phyloP scores from a whole-genome alignment of 2,113 vertebrate species.

The Alethe castanea region DNA sequence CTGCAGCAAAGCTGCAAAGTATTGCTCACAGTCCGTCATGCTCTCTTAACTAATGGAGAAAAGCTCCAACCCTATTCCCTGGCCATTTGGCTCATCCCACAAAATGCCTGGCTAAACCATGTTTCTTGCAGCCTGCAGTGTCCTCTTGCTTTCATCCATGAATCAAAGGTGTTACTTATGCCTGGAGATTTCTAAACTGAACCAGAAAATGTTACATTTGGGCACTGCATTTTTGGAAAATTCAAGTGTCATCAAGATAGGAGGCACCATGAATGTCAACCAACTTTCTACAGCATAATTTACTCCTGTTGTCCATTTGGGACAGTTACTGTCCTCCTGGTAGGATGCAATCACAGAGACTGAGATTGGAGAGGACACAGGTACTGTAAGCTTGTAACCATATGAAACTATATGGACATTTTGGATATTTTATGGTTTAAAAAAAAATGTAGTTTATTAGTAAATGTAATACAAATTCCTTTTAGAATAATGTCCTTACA shows the following conservation, averaged over 20 bases:
- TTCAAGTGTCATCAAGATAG: not conserved
- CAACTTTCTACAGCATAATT: not conserved
- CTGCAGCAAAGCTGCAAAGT: not conserved
- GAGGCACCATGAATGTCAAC: not conserved
- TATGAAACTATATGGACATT: not conserved
- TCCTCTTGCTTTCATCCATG: not conserved
- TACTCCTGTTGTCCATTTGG: not conserved
- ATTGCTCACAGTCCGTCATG: not conserved
- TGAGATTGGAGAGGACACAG: not conserved
- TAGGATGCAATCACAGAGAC: not conserved
- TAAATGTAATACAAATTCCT: not conserved
- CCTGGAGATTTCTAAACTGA: not conserved
- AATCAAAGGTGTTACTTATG: not conserved
- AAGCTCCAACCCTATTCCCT: not conserved
- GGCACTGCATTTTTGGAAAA: not conserved
- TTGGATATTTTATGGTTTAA: not conserved
- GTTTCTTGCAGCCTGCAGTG: not conserved
- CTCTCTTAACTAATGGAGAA: not conserved
- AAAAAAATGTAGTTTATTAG: not conserved
- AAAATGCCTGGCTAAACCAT: not conserved
- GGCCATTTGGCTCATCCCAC: not conserved
- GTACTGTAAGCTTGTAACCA: not conserved
- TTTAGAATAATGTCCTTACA: not conserved
- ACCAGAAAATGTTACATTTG: fast-evolving
- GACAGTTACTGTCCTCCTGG: not conserved